phyloP scores from a whole-genome alignment of 2,113 vertebrate genomes.

The Nesogale talazaci region DNA sequence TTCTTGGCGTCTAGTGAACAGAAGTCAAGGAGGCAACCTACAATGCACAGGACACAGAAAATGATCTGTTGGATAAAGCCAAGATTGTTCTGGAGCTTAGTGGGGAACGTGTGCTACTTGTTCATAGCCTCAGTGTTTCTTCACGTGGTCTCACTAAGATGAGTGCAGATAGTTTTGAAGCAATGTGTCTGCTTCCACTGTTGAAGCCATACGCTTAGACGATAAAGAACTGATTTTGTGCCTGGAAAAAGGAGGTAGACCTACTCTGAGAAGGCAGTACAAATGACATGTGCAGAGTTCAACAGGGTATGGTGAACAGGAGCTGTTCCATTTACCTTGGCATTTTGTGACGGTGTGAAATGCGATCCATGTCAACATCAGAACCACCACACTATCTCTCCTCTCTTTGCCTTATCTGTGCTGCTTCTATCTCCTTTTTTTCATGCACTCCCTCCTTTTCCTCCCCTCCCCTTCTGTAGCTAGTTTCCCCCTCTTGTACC shows the following conservation, averaged over 20 bases:
- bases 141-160: background rate
- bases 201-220: background rate
- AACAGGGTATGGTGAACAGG: background rate
- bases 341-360: background rate
- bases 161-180: conserved; percentile 2
- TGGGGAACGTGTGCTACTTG: background rate
- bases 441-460: background rate
- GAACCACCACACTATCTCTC: background rate
- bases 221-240: background rate
- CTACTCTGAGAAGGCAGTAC: background rate
- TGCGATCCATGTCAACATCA: background rate
- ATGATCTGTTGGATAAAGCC: too few species aligned
- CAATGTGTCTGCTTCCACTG: background rate
- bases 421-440: background rate
- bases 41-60: background rate
- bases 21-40: background rate
- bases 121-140: background rate
- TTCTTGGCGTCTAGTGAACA: background rate
- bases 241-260: background rate
- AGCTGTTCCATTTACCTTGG: background rate
- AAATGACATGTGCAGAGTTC: too few species aligned
- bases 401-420: background rate
- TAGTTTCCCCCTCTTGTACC: background rate
- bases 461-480: background rate
- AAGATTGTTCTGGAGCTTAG: background rate